Evolutionary conservation across 2,797 vertebrate genomes (phyloP).

Genomic region (Myotis findleyi): DNA sequence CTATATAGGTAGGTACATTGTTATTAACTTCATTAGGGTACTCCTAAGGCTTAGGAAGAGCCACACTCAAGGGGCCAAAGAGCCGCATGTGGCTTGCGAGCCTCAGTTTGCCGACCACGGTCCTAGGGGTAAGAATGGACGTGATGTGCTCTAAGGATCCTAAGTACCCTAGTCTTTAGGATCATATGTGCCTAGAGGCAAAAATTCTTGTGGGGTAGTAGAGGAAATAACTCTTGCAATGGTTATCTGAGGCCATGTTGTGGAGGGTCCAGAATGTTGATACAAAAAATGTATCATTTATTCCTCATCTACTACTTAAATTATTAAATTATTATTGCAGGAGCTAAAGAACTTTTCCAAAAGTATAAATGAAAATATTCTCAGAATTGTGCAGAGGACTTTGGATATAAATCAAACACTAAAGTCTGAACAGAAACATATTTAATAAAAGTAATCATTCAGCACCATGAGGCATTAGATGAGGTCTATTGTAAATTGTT

Average conservation of each 20-base stretch:
- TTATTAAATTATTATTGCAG: constrained; percentile 45
- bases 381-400: constrained; percentile 37
- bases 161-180: background rate
- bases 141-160: background rate
- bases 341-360: constrained; percentile 52
- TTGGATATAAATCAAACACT: constrained; percentile 53
- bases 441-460: constrained; percentile 71
- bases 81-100: too few species aligned
- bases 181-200: background rate
- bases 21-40: too few species aligned
- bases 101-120: too few species aligned
- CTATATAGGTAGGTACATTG: too few species aligned
- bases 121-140: background rate
- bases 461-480: constrained; percentile 44
- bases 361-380: constrained; percentile 65
- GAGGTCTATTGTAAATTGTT: constrained; percentile 61
- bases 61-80: too few species aligned
- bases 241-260: background rate
- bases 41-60: too few species aligned
- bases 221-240: background rate
- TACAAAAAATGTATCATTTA: background rate
- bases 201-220: background rate
- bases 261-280: background rate
- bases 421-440: constrained; percentile 55
- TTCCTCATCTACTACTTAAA: constrained; percentile 14